Percentiles rank a stretch among this genome's conserved stretches.
These are phyloP conservation scores for Galagoides demidoff DNA, from an alignment of 2,797 vertebrate species.

Conservation along the genomic window DNA sequence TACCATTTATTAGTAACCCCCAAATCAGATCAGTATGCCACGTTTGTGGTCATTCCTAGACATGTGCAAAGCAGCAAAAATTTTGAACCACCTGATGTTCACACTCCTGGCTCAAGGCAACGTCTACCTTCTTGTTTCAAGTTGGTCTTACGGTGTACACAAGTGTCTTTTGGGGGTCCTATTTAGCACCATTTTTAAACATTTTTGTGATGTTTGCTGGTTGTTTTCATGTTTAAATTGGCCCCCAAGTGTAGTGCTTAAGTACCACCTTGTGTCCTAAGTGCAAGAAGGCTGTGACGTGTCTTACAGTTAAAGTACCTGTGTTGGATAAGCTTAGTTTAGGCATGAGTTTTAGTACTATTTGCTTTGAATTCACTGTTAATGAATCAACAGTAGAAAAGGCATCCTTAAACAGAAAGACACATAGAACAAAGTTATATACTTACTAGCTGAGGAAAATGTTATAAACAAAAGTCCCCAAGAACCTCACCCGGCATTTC, in stretches of 20 bases:
- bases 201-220: neutral
- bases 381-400: slow-evolving; percentile 13
- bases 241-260: neutral
- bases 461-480: neutral
- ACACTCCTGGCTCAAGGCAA: neutral
- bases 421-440: neutral
- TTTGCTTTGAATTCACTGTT: slow-evolving; percentile 6
- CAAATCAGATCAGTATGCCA: neutral
- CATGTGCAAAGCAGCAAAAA: neutral
- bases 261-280: neutral
- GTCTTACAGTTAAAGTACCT: neutral
- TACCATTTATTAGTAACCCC: neutral
- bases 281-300: neutral
- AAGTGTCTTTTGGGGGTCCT: neutral
- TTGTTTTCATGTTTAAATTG: slow-evolving; percentile 5
- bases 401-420: neutral
- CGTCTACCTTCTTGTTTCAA: neutral
- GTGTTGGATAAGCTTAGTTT: neutral
- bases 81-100: neutral
- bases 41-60: neutral
- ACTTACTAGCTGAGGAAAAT: neutral
- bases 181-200: neutral
- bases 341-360: neutral
- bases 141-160: neutral
- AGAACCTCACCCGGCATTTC: neutral